Conservation (phyloP, 1,140 invertebrate species). For the Potamilus streckersoni region DNA sequence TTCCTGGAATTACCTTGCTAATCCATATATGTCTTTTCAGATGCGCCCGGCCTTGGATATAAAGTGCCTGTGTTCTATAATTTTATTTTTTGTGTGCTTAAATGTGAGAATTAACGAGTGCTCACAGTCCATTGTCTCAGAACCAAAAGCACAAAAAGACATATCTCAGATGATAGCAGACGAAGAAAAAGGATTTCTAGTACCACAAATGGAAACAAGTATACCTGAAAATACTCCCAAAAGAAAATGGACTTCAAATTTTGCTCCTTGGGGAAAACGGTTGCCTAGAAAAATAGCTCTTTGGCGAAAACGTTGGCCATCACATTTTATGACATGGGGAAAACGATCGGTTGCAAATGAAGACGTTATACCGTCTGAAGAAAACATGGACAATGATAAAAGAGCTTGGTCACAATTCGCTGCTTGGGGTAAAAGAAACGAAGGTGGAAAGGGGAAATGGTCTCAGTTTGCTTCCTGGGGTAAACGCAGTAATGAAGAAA, state of each 20-base stretch:
- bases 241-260: background rate
- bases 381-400: background rate
- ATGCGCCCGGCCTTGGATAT: no score
- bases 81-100: no score
- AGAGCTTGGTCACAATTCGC: background rate
- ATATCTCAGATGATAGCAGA: no score
- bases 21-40: no score
- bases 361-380: background rate
- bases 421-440: conserved; percentile 7
- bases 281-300: background rate
- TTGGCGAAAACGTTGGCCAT: conserved; percentile 11
- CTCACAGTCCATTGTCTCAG: no score
- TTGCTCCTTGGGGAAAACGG: conserved; percentile 19
- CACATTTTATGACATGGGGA: conserved; percentile 26
- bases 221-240: background rate
- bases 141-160: no score
- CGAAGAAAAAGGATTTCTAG: no score
- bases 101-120: no score
- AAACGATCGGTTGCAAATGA: background rate
- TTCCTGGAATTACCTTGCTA: no score
- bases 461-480: conserved; percentile 1
- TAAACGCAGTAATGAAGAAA: conserved; percentile 3
- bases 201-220: no score
- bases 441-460: background rate
- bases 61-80: no score